These are phyloP conservation scores for Pyxicephalus adspersus DNA, from an alignment of 2,113 vertebrate genomes.

Conservation along the genomic window DNA sequence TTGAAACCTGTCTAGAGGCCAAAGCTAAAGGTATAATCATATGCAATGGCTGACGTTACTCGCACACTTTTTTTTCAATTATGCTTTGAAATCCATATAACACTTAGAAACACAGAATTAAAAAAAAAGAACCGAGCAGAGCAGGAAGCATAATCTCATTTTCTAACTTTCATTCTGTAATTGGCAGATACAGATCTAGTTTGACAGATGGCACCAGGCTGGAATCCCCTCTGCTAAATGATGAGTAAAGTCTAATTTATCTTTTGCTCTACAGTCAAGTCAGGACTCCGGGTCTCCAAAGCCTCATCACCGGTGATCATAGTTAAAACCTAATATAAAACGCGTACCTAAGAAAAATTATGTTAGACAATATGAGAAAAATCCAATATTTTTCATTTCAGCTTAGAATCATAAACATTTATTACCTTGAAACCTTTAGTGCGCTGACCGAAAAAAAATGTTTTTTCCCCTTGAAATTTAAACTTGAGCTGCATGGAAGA, in stretches of 20 bases:
- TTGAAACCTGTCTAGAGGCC: too few relatives aligned
- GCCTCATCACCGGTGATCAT: constrained; percentile 49
- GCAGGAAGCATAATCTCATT: constrained; percentile 43
- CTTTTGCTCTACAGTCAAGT: constrained; percentile 30
- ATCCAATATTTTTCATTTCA: constrained; percentile 43
- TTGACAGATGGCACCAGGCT: constrained; percentile 51
- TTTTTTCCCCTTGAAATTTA: background rate
- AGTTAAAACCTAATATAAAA: constrained; percentile 40
- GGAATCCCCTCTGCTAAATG: constrained; percentile 42
- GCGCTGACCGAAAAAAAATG: background rate
- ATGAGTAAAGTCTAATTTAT: constrained; percentile 50
- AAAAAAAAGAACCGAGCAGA: constrained; percentile 8
- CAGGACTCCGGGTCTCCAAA: constrained; percentile 38
- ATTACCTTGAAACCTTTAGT: constrained; percentile 24
- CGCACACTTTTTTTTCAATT: background rate
- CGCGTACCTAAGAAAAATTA: constrained; percentile 45
- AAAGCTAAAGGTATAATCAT: too few relatives aligned
- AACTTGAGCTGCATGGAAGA: background rate
- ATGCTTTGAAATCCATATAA: background rate
- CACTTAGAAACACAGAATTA: background rate
- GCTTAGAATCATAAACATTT: constrained; percentile 36
- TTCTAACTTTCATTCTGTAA: constrained; percentile 50
- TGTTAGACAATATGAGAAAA: constrained; percentile 37
- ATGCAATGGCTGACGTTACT: too few relatives aligned
- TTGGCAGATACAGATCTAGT: constrained; percentile 50